Percentiles rank a stretch among this genome's conserved stretches.
phyloP scores from a whole-genome alignment of 2,888 invertebrate species.

The Seira sanloemensis region DNA sequence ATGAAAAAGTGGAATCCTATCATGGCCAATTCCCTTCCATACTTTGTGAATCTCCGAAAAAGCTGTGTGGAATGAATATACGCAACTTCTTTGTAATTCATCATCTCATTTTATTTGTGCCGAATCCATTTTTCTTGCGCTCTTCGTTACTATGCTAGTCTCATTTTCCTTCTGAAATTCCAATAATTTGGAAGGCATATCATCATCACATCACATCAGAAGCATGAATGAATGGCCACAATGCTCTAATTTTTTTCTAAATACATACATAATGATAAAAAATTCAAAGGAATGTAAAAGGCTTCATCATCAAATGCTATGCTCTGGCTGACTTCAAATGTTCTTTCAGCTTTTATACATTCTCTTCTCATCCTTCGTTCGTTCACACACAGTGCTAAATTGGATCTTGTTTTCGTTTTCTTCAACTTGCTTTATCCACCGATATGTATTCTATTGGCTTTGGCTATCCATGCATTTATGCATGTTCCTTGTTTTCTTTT shows the following conservation, averaged over 20 bases:
- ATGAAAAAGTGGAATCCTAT: too few relatives aligned
- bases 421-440: too few relatives aligned
- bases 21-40: too few relatives aligned
- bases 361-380: too few relatives aligned
- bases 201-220: conserved; percentile 45
- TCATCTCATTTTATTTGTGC: conserved; percentile 8
- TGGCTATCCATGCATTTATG: conserved; percentile 18
- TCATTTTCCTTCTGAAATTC: conserved; percentile 32
- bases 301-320: too few relatives aligned
- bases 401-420: too few relatives aligned
- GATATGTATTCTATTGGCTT: too few relatives aligned
- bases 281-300: conserved; percentile 45
- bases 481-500: not conserved
- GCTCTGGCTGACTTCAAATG: conserved; percentile 42
- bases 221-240: conserved; percentile 59
- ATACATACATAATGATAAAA: conserved; percentile 29
- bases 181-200: conserved; percentile 1
- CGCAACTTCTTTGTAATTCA: too few relatives aligned
- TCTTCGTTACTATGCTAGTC: conserved; percentile 55
- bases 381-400: too few relatives aligned
- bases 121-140: conserved; percentile 11
- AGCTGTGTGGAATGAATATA: too few relatives aligned
- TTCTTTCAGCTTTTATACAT: too few relatives aligned
- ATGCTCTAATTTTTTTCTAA: conserved; percentile 49
- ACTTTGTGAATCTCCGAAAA: too few relatives aligned